Conservation (phyloP, 1,140 invertebrate genomes). For the Penaeus vannamei region DNA sequence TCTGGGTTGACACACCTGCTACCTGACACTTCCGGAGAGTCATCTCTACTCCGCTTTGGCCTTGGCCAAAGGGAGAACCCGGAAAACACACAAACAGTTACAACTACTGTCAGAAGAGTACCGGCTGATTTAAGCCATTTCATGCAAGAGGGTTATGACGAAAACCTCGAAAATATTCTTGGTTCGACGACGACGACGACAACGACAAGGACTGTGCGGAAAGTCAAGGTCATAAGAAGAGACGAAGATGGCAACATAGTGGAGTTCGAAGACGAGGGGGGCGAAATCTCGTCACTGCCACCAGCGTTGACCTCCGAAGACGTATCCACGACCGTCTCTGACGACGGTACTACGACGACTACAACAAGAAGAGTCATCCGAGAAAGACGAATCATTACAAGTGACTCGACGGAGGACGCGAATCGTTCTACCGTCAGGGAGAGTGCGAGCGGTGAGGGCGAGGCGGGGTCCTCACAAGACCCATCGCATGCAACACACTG, state of each 20-base stretch:
- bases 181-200: slow-evolving; percentile 44
- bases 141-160: slow-evolving; percentile 50
- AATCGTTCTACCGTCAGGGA: slow-evolving; percentile 35
- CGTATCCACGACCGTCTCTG: slow-evolving; percentile 39
- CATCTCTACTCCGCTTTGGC: slow-evolving; percentile 60
- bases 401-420: slow-evolving; percentile 36
- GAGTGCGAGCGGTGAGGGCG: slow-evolving; percentile 56
- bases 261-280: slow-evolving; percentile 48
- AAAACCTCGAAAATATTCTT: slow-evolving; percentile 48
- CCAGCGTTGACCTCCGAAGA: slow-evolving; percentile 20
- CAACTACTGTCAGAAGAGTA: slow-evolving; percentile 41
- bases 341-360: slow-evolving; percentile 41
- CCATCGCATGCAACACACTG: slow-evolving; percentile 45
- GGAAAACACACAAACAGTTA: slow-evolving; percentile 41
- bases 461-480: background rate
- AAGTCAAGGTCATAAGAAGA: slow-evolving; percentile 43
- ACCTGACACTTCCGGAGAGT: slow-evolving; percentile 45
- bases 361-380: slow-evolving; percentile 53
- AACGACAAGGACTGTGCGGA: slow-evolving; percentile 51
- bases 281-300: slow-evolving; percentile 8
- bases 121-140: slow-evolving; percentile 33
- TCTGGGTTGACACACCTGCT: slow-evolving; percentile 41
- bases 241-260: slow-evolving; percentile 55
- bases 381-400: slow-evolving; percentile 48
- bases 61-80: slow-evolving; percentile 57